Evolutionary conservation across 2,797 vertebrate genomes (phyloP).

Genomic region (Pangasius sanitwongsei): DNA sequence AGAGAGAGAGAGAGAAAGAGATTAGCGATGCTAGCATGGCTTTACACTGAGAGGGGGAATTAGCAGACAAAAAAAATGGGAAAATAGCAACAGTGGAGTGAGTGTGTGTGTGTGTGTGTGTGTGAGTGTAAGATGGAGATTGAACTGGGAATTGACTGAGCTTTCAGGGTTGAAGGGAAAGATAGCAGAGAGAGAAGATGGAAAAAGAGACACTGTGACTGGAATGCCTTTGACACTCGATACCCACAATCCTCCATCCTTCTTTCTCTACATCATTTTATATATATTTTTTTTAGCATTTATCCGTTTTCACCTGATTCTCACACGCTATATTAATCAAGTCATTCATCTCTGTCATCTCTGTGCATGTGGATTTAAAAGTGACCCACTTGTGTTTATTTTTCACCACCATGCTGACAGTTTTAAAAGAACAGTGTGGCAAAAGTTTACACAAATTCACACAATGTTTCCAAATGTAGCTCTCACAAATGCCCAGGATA

Average conservation of each 20-base stretch:
- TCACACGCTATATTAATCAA: not conserved
- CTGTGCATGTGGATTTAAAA: not conserved
- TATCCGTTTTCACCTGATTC: not conserved
- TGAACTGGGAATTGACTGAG: not conserved
- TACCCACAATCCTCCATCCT: not conserved
- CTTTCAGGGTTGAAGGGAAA: not conserved
- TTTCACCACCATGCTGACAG: not conserved
- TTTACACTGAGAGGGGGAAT: constrained; percentile 25
- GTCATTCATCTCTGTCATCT: not conserved
- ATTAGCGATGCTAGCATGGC: constrained; percentile 16
- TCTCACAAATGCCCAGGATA: not conserved
- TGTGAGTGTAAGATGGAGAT: constrained; percentile 1
- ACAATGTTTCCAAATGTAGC: not conserved
- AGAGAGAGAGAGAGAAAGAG: constrained; percentile 43
- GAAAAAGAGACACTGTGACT: constrained; percentile 43
- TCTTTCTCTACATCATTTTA: not conserved
- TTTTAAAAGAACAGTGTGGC: not conserved
- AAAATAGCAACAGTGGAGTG: not conserved
- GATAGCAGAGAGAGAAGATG: constrained; percentile 42
- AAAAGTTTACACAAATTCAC: not conserved
- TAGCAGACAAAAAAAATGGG: constrained; percentile 6
- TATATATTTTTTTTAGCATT: not conserved
- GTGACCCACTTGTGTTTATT: not conserved
- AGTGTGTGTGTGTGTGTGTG: constrained; percentile 24
- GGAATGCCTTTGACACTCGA: not conserved